A percentile compares a stretch with the other conserved stretches of the same genome.
Evolutionary conservation across 1,140 invertebrate genomes (phyloP).

Genomic region (Caerostris darwini): DNA sequence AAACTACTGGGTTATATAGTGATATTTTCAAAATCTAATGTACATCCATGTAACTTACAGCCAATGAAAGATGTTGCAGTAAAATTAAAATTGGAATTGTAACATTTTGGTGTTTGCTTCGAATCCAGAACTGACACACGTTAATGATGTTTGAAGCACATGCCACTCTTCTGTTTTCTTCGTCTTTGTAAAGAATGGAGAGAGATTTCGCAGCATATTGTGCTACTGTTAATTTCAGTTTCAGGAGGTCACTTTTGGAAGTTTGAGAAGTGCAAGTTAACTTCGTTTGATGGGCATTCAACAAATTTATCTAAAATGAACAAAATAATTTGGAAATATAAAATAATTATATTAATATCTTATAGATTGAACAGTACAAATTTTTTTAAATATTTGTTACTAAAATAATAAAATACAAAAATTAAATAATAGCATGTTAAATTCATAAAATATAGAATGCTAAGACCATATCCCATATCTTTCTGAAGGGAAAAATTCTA

Average conservation of each 20-base stretch:
- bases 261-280: background rate
- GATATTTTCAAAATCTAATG: background rate
- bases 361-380: background rate
- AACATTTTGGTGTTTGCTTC: constrained; percentile 67
- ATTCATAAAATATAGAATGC: too few relatives aligned
- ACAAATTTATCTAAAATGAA: constrained; percentile 53
- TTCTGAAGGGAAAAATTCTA: background rate
- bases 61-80: constrained; percentile 57
- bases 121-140: constrained; percentile 67
- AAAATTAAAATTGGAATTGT: constrained; percentile 67
- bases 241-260: constrained; percentile 49
- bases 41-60: background rate
- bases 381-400: background rate
- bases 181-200: constrained; percentile 50
- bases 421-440: too few relatives aligned
- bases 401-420: too few relatives aligned
- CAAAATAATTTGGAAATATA: background rate
- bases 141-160: constrained; percentile 49
- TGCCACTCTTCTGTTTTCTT: constrained; percentile 52
- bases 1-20: too few relatives aligned
- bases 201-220: constrained; percentile 70
- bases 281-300: constrained; percentile 55
- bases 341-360: background rate
- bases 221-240: constrained; percentile 49
- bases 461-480: too few relatives aligned